A percentile compares a stretch with the other conserved stretches of the same genome.
phyloP scores from a whole-genome alignment of 2,888 invertebrate species.

The Adelognathus sp. region DNA sequence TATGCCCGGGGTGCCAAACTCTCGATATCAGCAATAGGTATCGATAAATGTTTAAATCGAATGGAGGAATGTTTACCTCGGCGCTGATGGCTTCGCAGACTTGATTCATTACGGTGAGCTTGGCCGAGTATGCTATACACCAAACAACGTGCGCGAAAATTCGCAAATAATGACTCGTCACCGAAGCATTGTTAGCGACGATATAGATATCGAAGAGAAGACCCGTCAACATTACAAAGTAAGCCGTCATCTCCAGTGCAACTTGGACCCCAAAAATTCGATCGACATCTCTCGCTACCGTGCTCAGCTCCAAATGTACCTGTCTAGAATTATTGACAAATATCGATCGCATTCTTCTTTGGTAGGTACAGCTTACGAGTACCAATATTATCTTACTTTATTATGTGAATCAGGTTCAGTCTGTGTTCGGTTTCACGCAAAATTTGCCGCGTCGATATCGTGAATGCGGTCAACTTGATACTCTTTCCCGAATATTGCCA shows the following conservation, averaged over 20 bases:
- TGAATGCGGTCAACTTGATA: too few relatives aligned
- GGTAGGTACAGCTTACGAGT: neutral
- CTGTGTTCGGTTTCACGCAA: neutral
- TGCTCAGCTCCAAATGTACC: slow-evolving; percentile 44
- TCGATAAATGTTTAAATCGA: neutral
- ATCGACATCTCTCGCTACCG: slow-evolving; percentile 16
- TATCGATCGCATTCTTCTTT: neutral
- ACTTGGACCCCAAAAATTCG: slow-evolving; percentile 20
- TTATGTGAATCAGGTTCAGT: neutral
- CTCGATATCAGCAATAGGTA: neutral
- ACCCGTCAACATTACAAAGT: slow-evolving; percentile 37
- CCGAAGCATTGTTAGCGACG: neutral
- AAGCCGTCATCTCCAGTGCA: slow-evolving; percentile 33
- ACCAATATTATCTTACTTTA: neutral
- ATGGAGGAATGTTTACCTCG: slow-evolving; percentile 27
- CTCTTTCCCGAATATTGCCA: neutral
- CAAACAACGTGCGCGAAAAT: neutral
- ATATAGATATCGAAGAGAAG: slow-evolving; percentile 25
- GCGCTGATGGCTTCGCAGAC: slow-evolving; percentile 1
- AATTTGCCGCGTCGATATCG: neutral
- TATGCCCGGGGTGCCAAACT: neutral
- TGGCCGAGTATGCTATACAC: neutral
- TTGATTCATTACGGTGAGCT: slow-evolving; percentile 32
- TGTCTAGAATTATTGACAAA: slow-evolving; percentile 29
- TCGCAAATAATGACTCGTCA: neutral